Evolutionary conservation across 2,888 invertebrate species (phyloP).

Genomic region (Ferrisia virgata): DNA sequence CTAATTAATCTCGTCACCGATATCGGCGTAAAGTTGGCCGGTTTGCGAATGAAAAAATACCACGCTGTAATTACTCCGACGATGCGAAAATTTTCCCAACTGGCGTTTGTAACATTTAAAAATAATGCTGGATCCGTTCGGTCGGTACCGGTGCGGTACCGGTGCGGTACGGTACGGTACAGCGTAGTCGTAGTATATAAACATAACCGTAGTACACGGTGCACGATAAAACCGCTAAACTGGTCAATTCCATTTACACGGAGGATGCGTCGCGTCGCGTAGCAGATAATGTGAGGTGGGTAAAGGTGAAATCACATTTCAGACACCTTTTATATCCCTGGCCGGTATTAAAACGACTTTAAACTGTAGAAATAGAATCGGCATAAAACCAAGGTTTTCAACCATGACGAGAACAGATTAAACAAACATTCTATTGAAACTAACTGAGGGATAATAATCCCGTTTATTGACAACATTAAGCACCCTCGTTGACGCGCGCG

Average conservation of each 20-base stretch:
- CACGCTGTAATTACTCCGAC: neutral
- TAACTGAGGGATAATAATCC: conserved; percentile 46
- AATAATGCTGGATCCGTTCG: neutral
- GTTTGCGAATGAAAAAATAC: neutral
- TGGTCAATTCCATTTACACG: conserved; percentile 21
- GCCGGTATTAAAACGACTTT: conserved; percentile 24
- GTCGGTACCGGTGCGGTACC: too few species aligned
- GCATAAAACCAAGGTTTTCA: conserved; percentile 43
- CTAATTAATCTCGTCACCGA: conserved; percentile 29
- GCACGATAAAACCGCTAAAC: neutral
- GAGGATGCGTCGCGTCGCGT: neutral
- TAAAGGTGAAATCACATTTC: conserved; percentile 39
- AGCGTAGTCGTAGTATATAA: too few species aligned
- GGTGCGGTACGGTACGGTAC: too few species aligned
- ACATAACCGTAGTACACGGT: too few species aligned
- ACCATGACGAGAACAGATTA: conserved; percentile 46
- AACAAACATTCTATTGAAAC: conserved; percentile 46
- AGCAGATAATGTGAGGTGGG: neutral
- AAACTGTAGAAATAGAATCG: conserved; percentile 41
- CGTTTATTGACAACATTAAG: conserved; percentile 46
- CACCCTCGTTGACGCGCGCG: conserved; percentile 45
- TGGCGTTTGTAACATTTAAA: neutral
- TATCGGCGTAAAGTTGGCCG: neutral
- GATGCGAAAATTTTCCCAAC: neutral
- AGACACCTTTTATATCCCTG: conserved; percentile 41